These are phyloP conservation scores for Grapholita molesta DNA, from an alignment of 1,140 invertebrate genomes.

Conservation along the genomic window DNA sequence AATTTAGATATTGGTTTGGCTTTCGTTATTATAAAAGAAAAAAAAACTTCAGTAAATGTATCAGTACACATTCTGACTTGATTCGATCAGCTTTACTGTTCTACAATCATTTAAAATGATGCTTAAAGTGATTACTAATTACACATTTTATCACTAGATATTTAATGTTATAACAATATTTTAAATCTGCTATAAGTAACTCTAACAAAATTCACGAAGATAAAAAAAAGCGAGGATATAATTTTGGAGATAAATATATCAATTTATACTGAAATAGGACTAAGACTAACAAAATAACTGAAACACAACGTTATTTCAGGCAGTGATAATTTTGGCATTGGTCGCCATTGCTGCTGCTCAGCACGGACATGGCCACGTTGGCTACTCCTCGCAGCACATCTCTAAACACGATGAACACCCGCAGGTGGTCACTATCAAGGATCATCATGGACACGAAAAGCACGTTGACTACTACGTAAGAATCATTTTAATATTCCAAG, in stretches of 20 bases:
- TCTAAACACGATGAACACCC: not conserved
- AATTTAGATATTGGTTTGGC: not conserved
- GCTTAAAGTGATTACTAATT: not conserved
- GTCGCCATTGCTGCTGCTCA: constrained; percentile 30
- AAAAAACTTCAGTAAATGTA: not conserved
- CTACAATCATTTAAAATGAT: not conserved
- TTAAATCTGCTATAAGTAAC: too few species aligned
- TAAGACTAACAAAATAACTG: too few species aligned
- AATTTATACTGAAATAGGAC: too few species aligned
- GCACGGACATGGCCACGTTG: constrained; percentile 11
- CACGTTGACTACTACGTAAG: constrained; percentile 14
- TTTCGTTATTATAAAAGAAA: not conserved
- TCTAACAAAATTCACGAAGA: too few species aligned
- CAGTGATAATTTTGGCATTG: constrained; percentile 1
- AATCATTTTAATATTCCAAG: not conserved
- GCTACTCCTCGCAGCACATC: not conserved
- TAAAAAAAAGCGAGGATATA: too few species aligned
- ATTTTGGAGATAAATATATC: too few species aligned
- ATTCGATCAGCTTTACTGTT: not conserved
- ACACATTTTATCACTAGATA: too few species aligned
- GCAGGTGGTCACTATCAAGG: not conserved
- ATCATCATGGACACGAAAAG: not conserved
- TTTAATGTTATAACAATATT: too few species aligned
- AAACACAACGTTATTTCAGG: too few species aligned
- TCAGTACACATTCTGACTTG: not conserved